Evolutionary conservation across 2,113 vertebrate genomes (phyloP).

Genomic region (Peromyscus leucopus): DNA sequence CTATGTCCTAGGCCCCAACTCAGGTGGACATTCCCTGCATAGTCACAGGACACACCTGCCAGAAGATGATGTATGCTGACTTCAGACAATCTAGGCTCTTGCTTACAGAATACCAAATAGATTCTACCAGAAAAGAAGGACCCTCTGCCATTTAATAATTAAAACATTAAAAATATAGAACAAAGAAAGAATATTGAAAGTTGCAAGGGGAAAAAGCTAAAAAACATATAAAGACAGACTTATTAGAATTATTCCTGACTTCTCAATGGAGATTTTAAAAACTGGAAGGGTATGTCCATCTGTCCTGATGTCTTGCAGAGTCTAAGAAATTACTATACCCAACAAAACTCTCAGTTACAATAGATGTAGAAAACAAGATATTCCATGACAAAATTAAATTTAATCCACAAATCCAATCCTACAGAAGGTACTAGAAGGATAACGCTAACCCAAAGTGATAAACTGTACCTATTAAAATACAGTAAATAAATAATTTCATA

Average conservation of each 20-base stretch:
- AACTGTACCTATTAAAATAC: no score
- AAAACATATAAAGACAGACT: background rate
- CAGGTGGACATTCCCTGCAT: no score
- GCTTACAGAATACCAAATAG: no score
- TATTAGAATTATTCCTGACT: background rate
- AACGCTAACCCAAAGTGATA: background rate
- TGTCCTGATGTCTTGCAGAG: background rate
- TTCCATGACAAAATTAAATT: background rate
- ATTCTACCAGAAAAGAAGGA: no score
- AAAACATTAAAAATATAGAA: no score
- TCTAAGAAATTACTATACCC: background rate
- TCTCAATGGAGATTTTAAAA: background rate
- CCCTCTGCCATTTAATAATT: no score
- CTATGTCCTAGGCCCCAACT: no score
- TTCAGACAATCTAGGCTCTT: no score
- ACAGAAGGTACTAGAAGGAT: background rate
- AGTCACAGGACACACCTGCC: no score
- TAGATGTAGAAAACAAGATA: background rate
- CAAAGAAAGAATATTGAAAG: background rate
- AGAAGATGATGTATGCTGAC: no score
- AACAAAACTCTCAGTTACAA: background rate
- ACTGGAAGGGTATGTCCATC: background rate
- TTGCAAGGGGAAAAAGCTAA: background rate
- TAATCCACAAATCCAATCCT: background rate
- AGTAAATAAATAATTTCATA: no score